Percentiles rank a stretch among this genome's conserved stretches.
phyloP scores from a whole-genome alignment of 2,113 vertebrate species.

The Corythornis cristatus region DNA sequence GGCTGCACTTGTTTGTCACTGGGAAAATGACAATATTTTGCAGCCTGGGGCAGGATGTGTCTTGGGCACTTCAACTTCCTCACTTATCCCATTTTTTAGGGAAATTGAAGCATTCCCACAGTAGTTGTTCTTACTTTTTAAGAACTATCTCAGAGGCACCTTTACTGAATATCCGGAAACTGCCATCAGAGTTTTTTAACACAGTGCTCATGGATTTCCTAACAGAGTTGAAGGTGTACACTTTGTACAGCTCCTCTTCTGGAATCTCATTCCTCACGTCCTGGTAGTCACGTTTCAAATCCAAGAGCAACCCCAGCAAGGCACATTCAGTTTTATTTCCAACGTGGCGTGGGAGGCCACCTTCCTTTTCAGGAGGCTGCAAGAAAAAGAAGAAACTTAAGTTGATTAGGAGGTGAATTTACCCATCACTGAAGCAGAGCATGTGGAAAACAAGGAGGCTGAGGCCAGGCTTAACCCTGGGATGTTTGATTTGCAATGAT shows the following conservation, averaged over 20 bases:
- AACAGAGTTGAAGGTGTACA: slow-evolving; percentile 99
- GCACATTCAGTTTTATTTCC: slow-evolving; percentile 99
- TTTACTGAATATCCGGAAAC: slow-evolving; percentile 98
- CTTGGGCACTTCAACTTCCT: neutral
- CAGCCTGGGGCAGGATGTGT: neutral
- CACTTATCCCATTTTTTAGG: neutral
- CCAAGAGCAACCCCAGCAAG: slow-evolving; percentile 92
- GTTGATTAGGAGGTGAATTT: neutral
- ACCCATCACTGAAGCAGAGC: neutral
- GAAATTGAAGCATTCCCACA: neutral
- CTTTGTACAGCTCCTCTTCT: slow-evolving; percentile 97
- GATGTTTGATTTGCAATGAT: neutral
- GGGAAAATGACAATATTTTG: neutral
- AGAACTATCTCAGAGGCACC: slow-evolving; percentile 98
- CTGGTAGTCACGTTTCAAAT: slow-evolving; percentile 97
- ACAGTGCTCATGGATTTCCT: slow-evolving; percentile 99
- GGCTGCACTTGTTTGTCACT: neutral
- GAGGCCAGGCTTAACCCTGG: neutral
- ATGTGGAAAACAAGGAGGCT: neutral
- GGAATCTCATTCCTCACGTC: slow-evolving; percentile 95
- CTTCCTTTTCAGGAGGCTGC: slow-evolving; percentile 97
- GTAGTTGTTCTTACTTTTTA: slow-evolving; percentile 88
- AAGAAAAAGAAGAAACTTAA: slow-evolving; percentile 44
- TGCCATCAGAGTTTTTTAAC: slow-evolving; percentile 94
- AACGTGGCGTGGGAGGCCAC: slow-evolving; percentile 94